Conservation (phyloP, 1,140 invertebrate genomes). For the Scaptomyza graminum region DNA sequence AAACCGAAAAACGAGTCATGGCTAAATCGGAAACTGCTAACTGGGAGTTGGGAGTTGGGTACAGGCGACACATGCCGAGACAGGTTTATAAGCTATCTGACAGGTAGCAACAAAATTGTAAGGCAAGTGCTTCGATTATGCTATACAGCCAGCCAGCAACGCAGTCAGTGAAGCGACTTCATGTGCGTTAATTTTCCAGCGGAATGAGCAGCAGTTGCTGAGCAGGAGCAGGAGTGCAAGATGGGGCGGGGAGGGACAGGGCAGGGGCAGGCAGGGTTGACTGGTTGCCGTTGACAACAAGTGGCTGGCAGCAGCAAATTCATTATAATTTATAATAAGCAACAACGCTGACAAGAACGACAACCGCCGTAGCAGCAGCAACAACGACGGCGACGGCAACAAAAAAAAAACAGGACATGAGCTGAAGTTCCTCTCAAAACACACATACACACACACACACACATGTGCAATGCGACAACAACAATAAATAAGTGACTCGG, state of each 20-base stretch:
- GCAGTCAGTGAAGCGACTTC: slow-evolving; percentile 40
- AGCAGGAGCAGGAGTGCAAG: too few species aligned
- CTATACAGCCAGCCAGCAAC: slow-evolving; percentile 17
- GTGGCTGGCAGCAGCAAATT: slow-evolving; percentile 76
- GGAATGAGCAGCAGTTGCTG: slow-evolving; percentile 57
- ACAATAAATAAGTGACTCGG: too few species aligned
- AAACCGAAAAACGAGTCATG: slow-evolving; percentile 14
- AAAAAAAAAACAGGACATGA: slow-evolving; percentile 47
- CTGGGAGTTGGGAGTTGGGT: slow-evolving; percentile 12
- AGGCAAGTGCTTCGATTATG: slow-evolving; percentile 74
- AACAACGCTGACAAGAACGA: slow-evolving; percentile 73
- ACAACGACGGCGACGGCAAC: slow-evolving; percentile 27
- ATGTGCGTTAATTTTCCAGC: slow-evolving; percentile 77
- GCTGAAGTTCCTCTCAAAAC: slow-evolving; percentile 48
- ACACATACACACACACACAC: slow-evolving; percentile 13
- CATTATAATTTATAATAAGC: slow-evolving; percentile 83
- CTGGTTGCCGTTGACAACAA: slow-evolving; percentile 76
- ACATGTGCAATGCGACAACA: slow-evolving; percentile 9
- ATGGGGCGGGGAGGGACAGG: not conserved
- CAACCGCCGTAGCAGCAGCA: slow-evolving; percentile 51
- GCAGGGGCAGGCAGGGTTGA: not conserved
- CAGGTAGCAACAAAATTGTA: slow-evolving; percentile 47
- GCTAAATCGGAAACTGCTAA: slow-evolving; percentile 18
- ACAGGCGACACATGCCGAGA: slow-evolving; percentile 64
- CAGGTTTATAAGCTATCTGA: slow-evolving; percentile 66